A percentile compares a stretch with the other conserved stretches of the same genome.
Evolutionary conservation across 2,113 vertebrate species (phyloP).

Genomic region (Nibea coibor): DNA sequence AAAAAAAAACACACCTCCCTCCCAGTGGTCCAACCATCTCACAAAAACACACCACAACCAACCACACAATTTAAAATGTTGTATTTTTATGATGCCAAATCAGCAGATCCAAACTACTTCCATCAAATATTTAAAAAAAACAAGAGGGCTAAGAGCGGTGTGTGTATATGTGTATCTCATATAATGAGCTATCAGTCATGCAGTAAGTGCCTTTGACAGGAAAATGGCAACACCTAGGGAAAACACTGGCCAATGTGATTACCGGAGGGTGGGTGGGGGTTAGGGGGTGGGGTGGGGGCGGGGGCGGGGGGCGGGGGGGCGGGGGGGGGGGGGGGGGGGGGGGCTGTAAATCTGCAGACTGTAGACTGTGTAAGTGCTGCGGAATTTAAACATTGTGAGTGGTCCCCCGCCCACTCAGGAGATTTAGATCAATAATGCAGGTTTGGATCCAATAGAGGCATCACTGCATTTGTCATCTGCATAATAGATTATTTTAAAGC

Average conservation of each 20-base stretch:
- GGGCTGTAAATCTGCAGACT: slow-evolving; percentile 58
- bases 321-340: too few species aligned
- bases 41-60: not conserved
- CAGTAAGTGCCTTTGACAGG: slow-evolving; percentile 73
- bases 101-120: slow-evolving; percentile 17
- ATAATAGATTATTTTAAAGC: not conserved
- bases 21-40: not conserved
- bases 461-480: slow-evolving; percentile 28
- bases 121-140: slow-evolving; percentile 19
- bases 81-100: not conserved
- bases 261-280: slow-evolving; percentile 5
- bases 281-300: too few species aligned
- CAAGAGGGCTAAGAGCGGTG: not conserved
- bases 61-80: not conserved
- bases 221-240: slow-evolving; percentile 76
- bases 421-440: slow-evolving; percentile 52
- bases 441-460: slow-evolving; percentile 31
- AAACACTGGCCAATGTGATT: slow-evolving; percentile 71
- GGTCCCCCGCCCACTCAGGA: slow-evolving; percentile 37
- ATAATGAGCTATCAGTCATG: slow-evolving; percentile 70
- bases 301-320: too few species aligned
- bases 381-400: slow-evolving; percentile 24
- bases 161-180: slow-evolving; percentile 13
- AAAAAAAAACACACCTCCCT: not conserved
- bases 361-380: slow-evolving; percentile 46